Base-by-base conservation (phyloP, 2,888 invertebrate genomes). In the Meiosimyza platycephala region DNA sequence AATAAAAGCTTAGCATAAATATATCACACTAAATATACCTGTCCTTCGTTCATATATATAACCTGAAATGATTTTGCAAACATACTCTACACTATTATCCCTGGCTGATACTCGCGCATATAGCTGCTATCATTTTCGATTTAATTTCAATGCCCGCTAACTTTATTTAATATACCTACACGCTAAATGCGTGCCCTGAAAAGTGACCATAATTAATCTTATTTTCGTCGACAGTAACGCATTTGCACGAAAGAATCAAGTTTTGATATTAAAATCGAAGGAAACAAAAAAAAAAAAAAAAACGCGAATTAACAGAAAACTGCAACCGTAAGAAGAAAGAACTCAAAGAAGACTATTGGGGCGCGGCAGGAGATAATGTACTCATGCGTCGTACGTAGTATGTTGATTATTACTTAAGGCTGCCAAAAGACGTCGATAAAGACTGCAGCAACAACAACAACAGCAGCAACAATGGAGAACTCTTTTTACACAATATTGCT, bases 151-250 rank as follows among this genome's bases (percentile, higher is more conserved):
- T 28, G 28, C 28, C 28, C 28, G 4, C 28, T 3, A 28, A 28
- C 28, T 28, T 28, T 28, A 28, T 28, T 28, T 28, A 28, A 28
- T 28, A 9, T 13, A 18, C 28, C 57, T 28, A 57, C 28, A 57
- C 13, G 28, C 15, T 28, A 57, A 51, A 51, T 69, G 60, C 33
- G 18, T 68, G 68, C 48, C 28, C 68, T 47, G 65, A 40, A 59
- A 28, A 59, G 68, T 67, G 55, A 59, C n/a, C 54, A 72, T 63
- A 63, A 72, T 72, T 62, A 72, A 72, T 72, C 72, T 72, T 63
- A 18, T 72, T 22, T 47, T 57, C 67, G 48, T 68, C 57, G 48
- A 68, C 55, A 57, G 67, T n/a, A 57, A 57, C 51, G 40, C 33
- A 59, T 15, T 48, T 57, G 65, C 51, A 28, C 50, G 47, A 18